Percentiles rank a stretch among this genome's conserved stretches.
These are phyloP conservation scores for Aricia agestis DNA, from an alignment of 1,140 invertebrate species.

Conservation along the genomic window DNA sequence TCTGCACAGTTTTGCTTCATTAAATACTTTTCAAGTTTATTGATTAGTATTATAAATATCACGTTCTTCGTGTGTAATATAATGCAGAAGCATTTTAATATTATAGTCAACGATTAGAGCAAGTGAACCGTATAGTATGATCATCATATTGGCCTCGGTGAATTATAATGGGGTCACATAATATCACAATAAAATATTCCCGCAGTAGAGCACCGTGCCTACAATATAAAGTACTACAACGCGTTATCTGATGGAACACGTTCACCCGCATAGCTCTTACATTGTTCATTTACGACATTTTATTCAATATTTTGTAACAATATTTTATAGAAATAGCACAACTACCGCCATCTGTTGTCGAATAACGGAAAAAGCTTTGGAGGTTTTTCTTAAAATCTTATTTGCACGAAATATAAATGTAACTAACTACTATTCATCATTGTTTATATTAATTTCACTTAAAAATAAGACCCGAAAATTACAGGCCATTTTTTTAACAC, in stretches of 20 bases:
- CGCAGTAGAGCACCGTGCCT: neutral
- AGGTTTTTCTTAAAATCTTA: too few species aligned
- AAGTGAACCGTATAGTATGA: neutral
- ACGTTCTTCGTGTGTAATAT: too few species aligned
- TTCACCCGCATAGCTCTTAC: neutral
- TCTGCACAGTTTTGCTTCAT: too few species aligned
- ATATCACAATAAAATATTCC: slow-evolving; percentile 6
- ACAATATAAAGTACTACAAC: neutral
- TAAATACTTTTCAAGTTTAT: too few species aligned
- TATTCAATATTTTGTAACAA: neutral
- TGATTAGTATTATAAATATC: too few species aligned
- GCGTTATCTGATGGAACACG: neutral
- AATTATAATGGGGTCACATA: slow-evolving; percentile 4
- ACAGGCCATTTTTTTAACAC: too few species aligned
- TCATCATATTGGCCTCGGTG: neutral
- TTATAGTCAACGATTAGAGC: too few species aligned
- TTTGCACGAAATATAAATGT: too few species aligned
- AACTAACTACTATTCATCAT: too few species aligned
- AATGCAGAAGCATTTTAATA: too few species aligned
- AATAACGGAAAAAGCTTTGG: neutral
- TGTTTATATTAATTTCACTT: too few species aligned
- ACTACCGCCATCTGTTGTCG: neutral
- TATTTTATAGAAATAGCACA: neutral
- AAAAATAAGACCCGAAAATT: too few species aligned
- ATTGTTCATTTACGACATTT: slow-evolving; percentile 3